Evolutionary conservation across 2,113 vertebrate genomes (phyloP).

Genomic region (Tachuris rubrigastra): DNA sequence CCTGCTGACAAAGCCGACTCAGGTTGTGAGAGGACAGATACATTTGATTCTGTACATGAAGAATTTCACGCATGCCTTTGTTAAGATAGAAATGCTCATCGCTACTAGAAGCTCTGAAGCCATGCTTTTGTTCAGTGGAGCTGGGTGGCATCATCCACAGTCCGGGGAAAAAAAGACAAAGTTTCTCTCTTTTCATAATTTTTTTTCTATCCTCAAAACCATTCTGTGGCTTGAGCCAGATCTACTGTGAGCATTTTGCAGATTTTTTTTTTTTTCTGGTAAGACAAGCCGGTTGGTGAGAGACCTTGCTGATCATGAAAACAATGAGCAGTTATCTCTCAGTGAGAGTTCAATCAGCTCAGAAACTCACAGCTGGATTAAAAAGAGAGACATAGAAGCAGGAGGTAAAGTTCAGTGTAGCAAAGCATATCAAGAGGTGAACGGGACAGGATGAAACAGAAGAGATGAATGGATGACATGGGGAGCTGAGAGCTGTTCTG

Average conservation of each 20-base stretch:
- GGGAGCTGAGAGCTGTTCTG: background rate
- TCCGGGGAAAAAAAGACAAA: background rate
- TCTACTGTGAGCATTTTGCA: background rate
- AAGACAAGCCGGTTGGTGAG: background rate
- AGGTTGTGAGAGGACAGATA: background rate
- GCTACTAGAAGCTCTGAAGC: background rate
- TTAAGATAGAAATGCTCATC: background rate
- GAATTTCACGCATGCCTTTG: background rate
- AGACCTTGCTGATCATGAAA: slow-evolving; percentile 2
- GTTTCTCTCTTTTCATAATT: background rate
- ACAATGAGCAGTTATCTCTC: background rate
- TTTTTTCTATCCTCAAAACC: background rate
- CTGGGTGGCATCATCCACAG: background rate
- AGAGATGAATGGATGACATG: background rate
- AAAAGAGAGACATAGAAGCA: background rate
- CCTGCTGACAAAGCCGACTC: background rate
- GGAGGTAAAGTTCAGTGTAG: background rate
- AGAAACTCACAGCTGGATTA: slow-evolving; percentile 6
- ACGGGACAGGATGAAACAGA: background rate
- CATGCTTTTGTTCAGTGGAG: background rate
- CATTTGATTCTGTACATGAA: background rate
- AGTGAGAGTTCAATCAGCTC: background rate
- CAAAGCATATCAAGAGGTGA: background rate
- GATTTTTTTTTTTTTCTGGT: background rate
- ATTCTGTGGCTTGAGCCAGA: background rate